Evolutionary conservation across 1,140 invertebrate genomes (phyloP).

Genomic region (Hyphantria cunea): DNA sequence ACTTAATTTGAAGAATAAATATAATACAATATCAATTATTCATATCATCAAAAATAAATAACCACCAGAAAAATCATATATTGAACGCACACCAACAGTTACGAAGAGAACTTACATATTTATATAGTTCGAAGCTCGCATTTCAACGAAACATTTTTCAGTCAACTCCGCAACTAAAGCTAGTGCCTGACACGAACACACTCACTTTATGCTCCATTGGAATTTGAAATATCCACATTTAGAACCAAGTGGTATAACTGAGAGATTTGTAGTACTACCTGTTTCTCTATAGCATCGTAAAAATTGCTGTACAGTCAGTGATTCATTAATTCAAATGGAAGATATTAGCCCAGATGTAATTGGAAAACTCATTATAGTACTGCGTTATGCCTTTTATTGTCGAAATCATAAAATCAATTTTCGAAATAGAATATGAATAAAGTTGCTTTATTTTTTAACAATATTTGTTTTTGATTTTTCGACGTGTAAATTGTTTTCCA

Average conservation of each 20-base stretch:
- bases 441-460: too few species aligned
- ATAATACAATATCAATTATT: too few species aligned
- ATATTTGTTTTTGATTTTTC: too few species aligned
- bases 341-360: conserved; percentile 1
- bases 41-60: too few species aligned
- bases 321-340: conserved; percentile 1
- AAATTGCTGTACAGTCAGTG: neutral
- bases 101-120: too few species aligned
- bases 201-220: conserved; percentile 15
- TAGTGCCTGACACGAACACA: conserved; percentile 11
- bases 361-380: conserved; percentile 2
- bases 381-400: neutral
- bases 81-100: too few species aligned
- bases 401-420: neutral
- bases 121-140: neutral
- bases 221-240: conserved; percentile 21
- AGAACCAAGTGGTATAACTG: conserved; percentile 21
- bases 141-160: neutral
- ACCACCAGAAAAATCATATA: too few species aligned
- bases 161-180: neutral
- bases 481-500: too few species aligned
- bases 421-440: too few species aligned
- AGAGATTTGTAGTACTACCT: conserved; percentile 5
- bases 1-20: too few species aligned
- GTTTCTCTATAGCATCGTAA: neutral